phyloP scores from a whole-genome alignment of 2,113 vertebrate species.

The Macquaria ambigua region DNA sequence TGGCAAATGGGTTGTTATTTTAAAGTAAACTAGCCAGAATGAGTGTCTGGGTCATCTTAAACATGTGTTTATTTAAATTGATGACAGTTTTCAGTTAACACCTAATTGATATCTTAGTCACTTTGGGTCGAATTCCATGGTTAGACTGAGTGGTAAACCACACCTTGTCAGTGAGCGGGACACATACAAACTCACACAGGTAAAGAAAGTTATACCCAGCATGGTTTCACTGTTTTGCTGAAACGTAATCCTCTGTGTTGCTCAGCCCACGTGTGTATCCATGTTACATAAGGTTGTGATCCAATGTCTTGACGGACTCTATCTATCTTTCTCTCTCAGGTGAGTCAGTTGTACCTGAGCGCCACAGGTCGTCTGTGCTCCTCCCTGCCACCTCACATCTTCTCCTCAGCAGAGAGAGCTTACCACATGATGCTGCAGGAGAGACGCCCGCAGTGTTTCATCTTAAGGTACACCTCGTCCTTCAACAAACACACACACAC shows the following conservation, averaged over 20 bases:
- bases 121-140: neutral
- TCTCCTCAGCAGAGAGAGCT: slow-evolving; percentile 93
- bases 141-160: neutral
- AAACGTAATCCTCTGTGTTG: slow-evolving; percentile 18
- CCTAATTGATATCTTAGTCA: neutral
- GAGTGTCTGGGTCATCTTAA: neutral
- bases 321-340: slow-evolving; percentile 81
- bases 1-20: neutral
- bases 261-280: neutral
- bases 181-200: neutral
- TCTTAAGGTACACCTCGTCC: slow-evolving; percentile 88
- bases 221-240: slow-evolving; percentile 13
- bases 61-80: neutral
- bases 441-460: slow-evolving; percentile 90
- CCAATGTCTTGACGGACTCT: neutral
- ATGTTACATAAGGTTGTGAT: slow-evolving; percentile 23
- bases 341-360: slow-evolving; percentile 94
- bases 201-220: neutral
- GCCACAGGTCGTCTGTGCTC: slow-evolving; percentile 88
- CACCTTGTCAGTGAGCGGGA: neutral
- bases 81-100: neutral
- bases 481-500: neutral
- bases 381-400: slow-evolving; percentile 95
- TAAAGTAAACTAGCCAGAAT: neutral
- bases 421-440: slow-evolving; percentile 95